A percentile compares a stretch with the other conserved stretches of the same genome.
Evolutionary conservation across 1,140 invertebrate species (phyloP).

Genomic region (Drosophila ficusphila): DNA sequence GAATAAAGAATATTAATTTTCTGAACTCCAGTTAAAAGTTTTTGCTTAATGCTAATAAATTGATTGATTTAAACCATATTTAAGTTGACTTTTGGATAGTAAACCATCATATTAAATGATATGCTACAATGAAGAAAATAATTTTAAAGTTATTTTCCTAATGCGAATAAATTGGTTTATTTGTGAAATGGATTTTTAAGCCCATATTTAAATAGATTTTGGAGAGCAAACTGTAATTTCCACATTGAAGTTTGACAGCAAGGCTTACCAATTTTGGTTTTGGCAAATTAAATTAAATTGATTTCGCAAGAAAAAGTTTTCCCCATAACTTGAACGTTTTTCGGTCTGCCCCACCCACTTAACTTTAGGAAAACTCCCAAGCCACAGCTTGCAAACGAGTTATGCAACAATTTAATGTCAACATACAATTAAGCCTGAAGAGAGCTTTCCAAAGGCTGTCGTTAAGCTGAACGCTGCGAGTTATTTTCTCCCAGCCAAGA

Average conservation of each 20-base stretch:
- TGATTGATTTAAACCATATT: too few species aligned
- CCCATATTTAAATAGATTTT: too few species aligned
- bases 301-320: constrained; percentile 13
- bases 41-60: too few species aligned
- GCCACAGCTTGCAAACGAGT: constrained; percentile 3
- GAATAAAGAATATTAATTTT: too few species aligned
- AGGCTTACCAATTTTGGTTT: constrained; percentile 4
- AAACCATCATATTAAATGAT: too few species aligned
- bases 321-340: background rate
- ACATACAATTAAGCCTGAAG: constrained; percentile 35
- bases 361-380: constrained; percentile 10
- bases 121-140: too few species aligned
- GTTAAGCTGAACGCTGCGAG: constrained; percentile 27
- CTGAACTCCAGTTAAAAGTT: too few species aligned
- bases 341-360: background rate
- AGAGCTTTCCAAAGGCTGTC: constrained; percentile 13
- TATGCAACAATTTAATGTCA: constrained; percentile 37
- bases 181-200: too few species aligned
- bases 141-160: too few species aligned
- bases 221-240: too few species aligned
- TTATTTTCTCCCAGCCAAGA: constrained; percentile 20
- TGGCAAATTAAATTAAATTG: constrained; percentile 4
- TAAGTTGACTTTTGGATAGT: too few species aligned
- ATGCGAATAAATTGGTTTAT: too few species aligned
- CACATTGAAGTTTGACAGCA: background rate